Evolutionary conservation across 2,797 vertebrate species (phyloP), one percentile per base, ranked within the genome.

Genomic region (Cyprinodon diabolis): DNA sequence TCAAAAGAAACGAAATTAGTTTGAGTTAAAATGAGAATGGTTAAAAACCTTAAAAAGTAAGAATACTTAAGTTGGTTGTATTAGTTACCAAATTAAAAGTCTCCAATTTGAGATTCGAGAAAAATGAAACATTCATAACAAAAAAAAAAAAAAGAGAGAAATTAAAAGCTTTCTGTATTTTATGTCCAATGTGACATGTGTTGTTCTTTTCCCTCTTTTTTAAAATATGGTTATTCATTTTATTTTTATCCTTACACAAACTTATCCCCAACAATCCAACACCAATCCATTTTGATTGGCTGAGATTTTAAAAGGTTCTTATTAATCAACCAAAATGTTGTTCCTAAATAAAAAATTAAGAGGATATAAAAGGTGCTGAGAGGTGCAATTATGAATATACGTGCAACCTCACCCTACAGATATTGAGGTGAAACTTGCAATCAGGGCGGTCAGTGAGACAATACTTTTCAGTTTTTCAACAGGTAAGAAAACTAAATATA

Each of bases 401-500:
- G 7, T 60, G 0, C 14, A 51, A 69, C 48, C 74, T 81, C 72
- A 83, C 13, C 68, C 47, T 67, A 73, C 9, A 70, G 40, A 77
- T n/a, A 68, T 77, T 74, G 12, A 57, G 7, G 3, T 72, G 4
- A 75, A 69, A 75, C 58, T 52, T 79, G 71, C 66, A 82, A 72
- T 58, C 67, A 74, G 58, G 30, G 51, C 60, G 54, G 71, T 66
- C 67, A 71, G 65, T 71, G 37, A 76, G 66, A 81, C 45, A 75
- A 81, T 81, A 74, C 47, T 68, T 85, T 83, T 76, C 71, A 79
- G 79, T 70, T 83, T 84, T 58, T 2, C 9, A 37, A 60, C 40
- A 48, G 65, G 21, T 71, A 45, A 58, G 35, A 49, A 56, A 62
- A 48, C 37, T 21, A n/a, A 35, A 7, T 17, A 45, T 62, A 66